Conservation (phyloP, 2,888 invertebrate species). For the Timema cristinae region DNA sequence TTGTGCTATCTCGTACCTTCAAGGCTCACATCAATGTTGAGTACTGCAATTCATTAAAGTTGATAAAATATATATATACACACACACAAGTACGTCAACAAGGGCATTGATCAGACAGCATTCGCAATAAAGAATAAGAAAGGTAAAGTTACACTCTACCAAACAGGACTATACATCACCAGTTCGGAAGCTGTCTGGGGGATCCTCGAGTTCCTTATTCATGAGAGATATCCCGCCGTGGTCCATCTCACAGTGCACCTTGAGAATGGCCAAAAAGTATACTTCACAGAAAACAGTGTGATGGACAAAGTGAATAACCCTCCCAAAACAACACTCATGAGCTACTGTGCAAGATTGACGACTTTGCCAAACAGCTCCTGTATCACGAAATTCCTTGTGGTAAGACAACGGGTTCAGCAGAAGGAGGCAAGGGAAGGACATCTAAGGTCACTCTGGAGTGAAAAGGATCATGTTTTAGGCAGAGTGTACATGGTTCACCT, state of each 20-base stretch:
- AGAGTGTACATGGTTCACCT: conserved; percentile 37
- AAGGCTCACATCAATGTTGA: conserved; percentile 34
- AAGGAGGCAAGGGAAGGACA: conserved; percentile 19
- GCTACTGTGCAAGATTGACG: conserved; percentile 7
- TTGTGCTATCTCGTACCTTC: conserved; percentile 25
- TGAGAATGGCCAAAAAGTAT: conserved; percentile 18
- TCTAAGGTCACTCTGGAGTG: conserved; percentile 30
- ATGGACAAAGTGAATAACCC: not conserved
- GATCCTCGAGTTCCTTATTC: conserved; percentile 14
- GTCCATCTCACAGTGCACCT: conserved; percentile 16
- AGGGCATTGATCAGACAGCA: conserved; percentile 34
- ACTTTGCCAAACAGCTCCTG: conserved; percentile 18
- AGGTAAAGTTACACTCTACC: conserved; percentile 37
- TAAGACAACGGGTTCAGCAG: conserved; percentile 5
- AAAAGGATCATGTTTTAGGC: conserved; percentile 27
- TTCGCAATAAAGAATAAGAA: conserved; percentile 33
- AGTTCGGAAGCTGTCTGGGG: conserved; percentile 34
- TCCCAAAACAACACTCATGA: conserved; percentile 11
- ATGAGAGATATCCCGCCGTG: conserved; percentile 6
- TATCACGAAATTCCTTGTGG: conserved; percentile 34
- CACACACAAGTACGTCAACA: conserved; percentile 34
- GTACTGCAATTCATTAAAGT: conserved; percentile 9
- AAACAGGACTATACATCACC: conserved; percentile 36
- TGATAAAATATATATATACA: conserved; percentile 33
- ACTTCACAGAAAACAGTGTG: not conserved